Conservation (phyloP, 2,888 invertebrate species). For the Zele albiditarsus region DNA sequence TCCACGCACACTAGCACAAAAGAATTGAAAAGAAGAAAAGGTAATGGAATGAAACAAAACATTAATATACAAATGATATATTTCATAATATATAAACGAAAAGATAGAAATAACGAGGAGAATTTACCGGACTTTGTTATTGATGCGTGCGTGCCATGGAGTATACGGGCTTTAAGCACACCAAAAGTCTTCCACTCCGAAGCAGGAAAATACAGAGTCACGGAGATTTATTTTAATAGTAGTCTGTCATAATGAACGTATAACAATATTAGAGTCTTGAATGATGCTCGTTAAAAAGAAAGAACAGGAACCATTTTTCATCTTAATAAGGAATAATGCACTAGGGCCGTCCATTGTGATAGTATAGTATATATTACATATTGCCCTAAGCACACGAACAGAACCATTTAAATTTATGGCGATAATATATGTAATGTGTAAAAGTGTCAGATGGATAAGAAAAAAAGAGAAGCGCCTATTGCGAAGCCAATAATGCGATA, state of each 20-base stretch:
- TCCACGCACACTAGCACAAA: conserved; percentile 46
- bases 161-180: not conserved
- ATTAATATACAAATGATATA: conserved; percentile 12
- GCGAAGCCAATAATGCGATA: conserved; percentile 24
- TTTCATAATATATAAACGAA: conserved; percentile 4
- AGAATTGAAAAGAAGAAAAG: conserved; percentile 33
- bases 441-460: conserved; percentile 14
- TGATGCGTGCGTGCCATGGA: conserved; percentile 13
- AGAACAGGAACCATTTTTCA: conserved; percentile 49
- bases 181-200: conserved; percentile 50
- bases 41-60: conserved; percentile 21
- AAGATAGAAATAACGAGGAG: conserved; percentile 21
- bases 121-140: conserved; percentile 30
- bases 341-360: conserved; percentile 66
- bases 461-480: conserved; percentile 16
- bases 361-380: conserved; percentile 63
- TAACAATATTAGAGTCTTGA: conserved; percentile 12
- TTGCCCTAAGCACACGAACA: conserved; percentile 61
- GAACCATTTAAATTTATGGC: conserved; percentile 25
- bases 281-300: conserved; percentile 22
- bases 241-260: conserved; percentile 26
- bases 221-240: conserved; percentile 20
- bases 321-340: conserved; percentile 42
- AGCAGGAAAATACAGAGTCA: conserved; percentile 29
- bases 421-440: conserved; percentile 26